Percentiles rank a stretch among this genome's conserved stretches.
These are phyloP conservation scores for Phthorimaea operculella DNA, from an alignment of 1,140 invertebrate genomes.

Conservation along the genomic window DNA sequence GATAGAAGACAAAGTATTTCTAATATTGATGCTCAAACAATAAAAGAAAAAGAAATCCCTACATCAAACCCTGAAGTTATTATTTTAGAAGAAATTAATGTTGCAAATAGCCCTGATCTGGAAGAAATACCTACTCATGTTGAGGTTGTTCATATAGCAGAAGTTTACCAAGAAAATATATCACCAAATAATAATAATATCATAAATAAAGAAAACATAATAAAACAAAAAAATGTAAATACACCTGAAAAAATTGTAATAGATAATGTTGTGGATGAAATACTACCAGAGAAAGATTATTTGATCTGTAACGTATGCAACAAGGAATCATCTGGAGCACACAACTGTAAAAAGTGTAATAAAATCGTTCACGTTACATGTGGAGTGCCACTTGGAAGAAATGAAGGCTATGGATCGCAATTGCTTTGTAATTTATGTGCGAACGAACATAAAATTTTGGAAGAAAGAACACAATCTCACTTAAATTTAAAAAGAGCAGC, in stretches of 20 bases:
- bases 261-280: too few relatives aligned
- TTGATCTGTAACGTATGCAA: conserved; percentile 15
- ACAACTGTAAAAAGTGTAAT: conserved; percentile 13
- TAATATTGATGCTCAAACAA: background rate
- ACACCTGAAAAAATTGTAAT: too few relatives aligned
- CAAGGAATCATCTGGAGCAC: conserved; percentile 14
- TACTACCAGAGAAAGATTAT: too few relatives aligned
- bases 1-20: background rate
- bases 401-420: conserved; percentile 15
- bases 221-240: background rate
- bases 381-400: conserved; percentile 10
- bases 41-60: background rate
- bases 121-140: background rate
- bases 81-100: background rate
- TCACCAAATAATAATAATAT: background rate
- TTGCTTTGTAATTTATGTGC: conserved; percentile 19
- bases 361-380: conserved; percentile 7
- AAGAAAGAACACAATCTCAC: conserved; percentile 20
- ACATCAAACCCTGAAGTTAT: too few relatives aligned
- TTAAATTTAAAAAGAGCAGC: conserved; percentile 23
- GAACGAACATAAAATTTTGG: conserved; percentile 21
- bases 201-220: conserved; percentile 2
- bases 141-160: background rate
- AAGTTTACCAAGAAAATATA: background rate
- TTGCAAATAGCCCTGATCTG: background rate